Percentiles rank a stretch among this genome's conserved stretches.
These are phyloP conservation scores for Dromius quadrimaculatus DNA, from an alignment of 2,888 invertebrate genomes.

Conservation along the genomic window DNA sequence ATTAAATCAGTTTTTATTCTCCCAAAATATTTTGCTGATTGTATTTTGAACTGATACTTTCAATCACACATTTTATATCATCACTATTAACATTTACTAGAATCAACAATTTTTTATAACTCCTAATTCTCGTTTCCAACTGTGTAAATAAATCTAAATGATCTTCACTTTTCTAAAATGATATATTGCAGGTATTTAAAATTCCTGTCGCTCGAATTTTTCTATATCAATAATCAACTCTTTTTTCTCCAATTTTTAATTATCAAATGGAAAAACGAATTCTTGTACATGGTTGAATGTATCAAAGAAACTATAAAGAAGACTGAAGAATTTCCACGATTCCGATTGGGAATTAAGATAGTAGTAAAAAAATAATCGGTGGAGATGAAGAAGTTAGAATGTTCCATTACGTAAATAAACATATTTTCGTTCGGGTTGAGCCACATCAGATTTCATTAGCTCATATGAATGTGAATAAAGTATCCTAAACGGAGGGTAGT, in stretches of 20 bases:
- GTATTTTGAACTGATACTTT: too few relatives aligned
- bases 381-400: too few relatives aligned
- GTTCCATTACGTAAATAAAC: too few relatives aligned
- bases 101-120: slow-evolving; percentile 8
- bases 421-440: too few relatives aligned
- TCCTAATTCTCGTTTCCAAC: slow-evolving; percentile 8
- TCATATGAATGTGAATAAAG: neutral
- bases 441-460: too few relatives aligned
- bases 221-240: slow-evolving; percentile 35
- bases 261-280: slow-evolving; percentile 7
- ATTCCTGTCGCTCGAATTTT: slow-evolving; percentile 13
- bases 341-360: too few relatives aligned
- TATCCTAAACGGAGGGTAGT: slow-evolving; percentile 2
- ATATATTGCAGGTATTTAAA: slow-evolving; percentile 25
- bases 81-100: neutral
- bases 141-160: slow-evolving; percentile 25
- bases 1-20: too few relatives aligned
- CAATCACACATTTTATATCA: slow-evolving; percentile 14
- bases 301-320: slow-evolving; percentile 29
- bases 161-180: slow-evolving; percentile 34
- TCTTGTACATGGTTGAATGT: slow-evolving; percentile 31
- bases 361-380: too few relatives aligned
- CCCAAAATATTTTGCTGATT: too few relatives aligned
- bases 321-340: slow-evolving; percentile 15
- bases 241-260: slow-evolving; percentile 24